These are phyloP conservation scores for Pelvicachromis taeniatus DNA, from an alignment of 2,113 vertebrate species.

Conservation along the genomic window DNA sequence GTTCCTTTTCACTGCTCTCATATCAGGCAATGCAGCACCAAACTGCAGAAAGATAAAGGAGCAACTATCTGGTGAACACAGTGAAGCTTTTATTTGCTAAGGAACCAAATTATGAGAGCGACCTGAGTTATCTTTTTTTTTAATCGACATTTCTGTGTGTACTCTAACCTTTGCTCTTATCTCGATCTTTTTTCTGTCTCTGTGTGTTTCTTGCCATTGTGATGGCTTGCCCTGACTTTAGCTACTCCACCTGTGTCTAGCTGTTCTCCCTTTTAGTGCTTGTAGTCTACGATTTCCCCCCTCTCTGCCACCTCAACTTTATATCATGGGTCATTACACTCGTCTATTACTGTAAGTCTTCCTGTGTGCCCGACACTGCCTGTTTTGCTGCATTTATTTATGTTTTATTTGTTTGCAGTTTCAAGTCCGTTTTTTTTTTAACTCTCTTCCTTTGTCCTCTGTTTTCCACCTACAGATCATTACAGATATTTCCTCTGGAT, in stretches of 20 bases:
- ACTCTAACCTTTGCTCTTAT: neutral
- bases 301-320: neutral
- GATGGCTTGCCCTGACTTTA: neutral
- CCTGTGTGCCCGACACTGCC: fast-evolving
- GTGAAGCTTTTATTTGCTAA: neutral
- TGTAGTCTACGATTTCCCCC: no score
- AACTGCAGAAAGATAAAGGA: neutral
- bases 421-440: neutral
- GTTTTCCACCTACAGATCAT: neutral
- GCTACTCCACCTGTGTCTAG: neutral
- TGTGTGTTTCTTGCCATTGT: neutral
- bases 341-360: neutral
- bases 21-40: neutral
- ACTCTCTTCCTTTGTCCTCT: neutral
- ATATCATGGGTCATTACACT: neutral
- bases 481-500: neutral
- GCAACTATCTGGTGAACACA: neutral
- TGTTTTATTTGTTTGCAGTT: neutral
- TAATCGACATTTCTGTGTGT: neutral
- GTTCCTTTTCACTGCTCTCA: neutral
- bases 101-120: neutral
- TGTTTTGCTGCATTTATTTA: neutral
- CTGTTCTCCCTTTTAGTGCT: neutral
- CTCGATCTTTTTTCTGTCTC: neutral
- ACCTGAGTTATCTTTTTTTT: neutral